A percentile compares a stretch with the other conserved stretches of the same genome.
Conservation (phyloP, 1,140 invertebrate species). For the Drosophila jambulina region DNA sequence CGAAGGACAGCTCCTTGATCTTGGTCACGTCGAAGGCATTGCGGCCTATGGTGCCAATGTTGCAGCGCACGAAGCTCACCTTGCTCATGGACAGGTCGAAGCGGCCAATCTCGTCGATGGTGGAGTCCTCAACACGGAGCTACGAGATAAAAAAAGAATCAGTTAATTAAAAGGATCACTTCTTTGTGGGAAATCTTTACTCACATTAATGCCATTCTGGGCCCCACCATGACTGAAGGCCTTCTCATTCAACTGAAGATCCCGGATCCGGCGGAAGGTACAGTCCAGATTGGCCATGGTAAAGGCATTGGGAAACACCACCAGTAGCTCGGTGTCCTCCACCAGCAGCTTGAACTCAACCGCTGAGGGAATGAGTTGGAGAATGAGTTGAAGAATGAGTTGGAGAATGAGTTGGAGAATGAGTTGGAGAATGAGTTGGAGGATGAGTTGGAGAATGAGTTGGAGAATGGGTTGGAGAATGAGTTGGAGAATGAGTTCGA, state of each 20-base stretch:
- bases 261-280: constrained; percentile 45
- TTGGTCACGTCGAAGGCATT: constrained; percentile 75
- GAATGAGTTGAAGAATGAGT: not conserved
- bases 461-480: no score
- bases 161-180: not conserved
- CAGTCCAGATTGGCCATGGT: constrained; percentile 61
- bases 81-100: constrained; percentile 72
- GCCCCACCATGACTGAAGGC: constrained; percentile 58
- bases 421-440: no score
- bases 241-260: constrained; percentile 55
- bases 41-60: constrained; percentile 55
- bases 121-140: constrained; percentile 58
- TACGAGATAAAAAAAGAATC: constrained; percentile 4
- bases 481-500: no score
- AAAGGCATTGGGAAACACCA: constrained; percentile 64
- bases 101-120: constrained; percentile 50
- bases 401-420: no score
- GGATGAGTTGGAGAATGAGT: no score
- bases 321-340: constrained; percentile 43
- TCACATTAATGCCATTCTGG: constrained; percentile 62
- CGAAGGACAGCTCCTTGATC: constrained; percentile 65
- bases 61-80: constrained; percentile 61
- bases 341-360: constrained; percentile 63
- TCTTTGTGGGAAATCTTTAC: not conserved
- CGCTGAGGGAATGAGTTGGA: not conserved